Evolutionary conservation across 2,797 vertebrate species (phyloP).

Genomic region (Rhodeus uyekii): DNA sequence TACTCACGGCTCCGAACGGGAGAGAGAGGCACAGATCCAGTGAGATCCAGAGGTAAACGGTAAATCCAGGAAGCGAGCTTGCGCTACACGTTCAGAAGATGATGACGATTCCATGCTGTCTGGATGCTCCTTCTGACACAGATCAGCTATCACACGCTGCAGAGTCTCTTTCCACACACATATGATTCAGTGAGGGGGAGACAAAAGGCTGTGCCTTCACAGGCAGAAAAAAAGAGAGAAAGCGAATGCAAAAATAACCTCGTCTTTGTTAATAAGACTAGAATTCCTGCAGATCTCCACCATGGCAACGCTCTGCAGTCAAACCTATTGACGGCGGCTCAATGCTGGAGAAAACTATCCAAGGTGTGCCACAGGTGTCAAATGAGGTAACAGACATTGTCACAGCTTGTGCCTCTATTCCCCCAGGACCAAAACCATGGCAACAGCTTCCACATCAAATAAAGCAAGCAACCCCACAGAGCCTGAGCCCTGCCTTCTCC

Average conservation of each 20-base stretch:
- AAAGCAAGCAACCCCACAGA: constrained; percentile 54
- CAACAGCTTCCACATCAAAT: constrained; percentile 73
- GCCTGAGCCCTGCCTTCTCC: constrained; percentile 45
- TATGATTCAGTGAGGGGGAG: constrained; percentile 66
- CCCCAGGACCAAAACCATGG: constrained; percentile 75
- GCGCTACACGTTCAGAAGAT: constrained; percentile 31
- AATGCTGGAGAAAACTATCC: constrained; percentile 37
- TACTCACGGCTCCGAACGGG: constrained; percentile 44
- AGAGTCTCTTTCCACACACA: constrained; percentile 56
- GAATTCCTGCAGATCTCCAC: constrained; percentile 43
- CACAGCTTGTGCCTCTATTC: constrained; percentile 72
- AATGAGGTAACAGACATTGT: constrained; percentile 71
- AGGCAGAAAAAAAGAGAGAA: constrained; percentile 52
- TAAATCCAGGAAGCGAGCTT: constrained; percentile 47
- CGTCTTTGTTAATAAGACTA: constrained; percentile 46
- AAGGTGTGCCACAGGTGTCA: constrained; percentile 74
- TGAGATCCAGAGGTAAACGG: constrained; percentile 31
- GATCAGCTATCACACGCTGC: constrained; percentile 55
- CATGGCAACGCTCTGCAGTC: constrained; percentile 29
- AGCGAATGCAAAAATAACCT: constrained; percentile 60
- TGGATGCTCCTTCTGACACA: constrained; percentile 55
- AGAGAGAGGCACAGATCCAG: constrained; percentile 51
- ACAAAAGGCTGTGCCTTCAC: constrained; percentile 56
- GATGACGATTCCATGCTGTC: constrained; percentile 51
- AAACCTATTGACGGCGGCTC: constrained; percentile 28